Evolutionary conservation across 2,113 vertebrate genomes (phyloP).

Genomic region (Fregata magnificens): DNA sequence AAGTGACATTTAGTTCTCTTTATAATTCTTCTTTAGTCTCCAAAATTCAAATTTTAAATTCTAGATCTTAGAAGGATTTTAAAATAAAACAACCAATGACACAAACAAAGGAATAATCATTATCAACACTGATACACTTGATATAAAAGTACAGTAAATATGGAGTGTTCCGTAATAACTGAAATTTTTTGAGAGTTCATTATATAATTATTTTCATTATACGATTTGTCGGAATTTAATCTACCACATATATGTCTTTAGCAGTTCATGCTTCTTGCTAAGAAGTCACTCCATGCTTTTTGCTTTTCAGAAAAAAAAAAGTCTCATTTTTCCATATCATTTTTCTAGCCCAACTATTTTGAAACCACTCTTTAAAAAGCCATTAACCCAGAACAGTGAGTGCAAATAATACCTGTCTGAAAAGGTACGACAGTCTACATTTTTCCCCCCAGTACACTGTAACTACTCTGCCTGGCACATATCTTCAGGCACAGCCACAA

Average conservation of each 20-base stretch:
- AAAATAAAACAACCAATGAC: not conserved
- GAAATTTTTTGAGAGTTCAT: not conserved
- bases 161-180: not conserved
- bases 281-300: not conserved
- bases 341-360: conserved; percentile 24
- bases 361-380: conserved; percentile 31
- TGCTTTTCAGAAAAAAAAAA: not conserved
- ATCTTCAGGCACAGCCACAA: not conserved
- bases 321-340: not conserved
- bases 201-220: not conserved
- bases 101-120: not conserved
- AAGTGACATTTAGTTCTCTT: not conserved
- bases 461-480: not conserved
- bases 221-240: not conserved
- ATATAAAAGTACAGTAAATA: not conserved
- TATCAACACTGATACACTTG: not conserved
- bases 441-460: not conserved
- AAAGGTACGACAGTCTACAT: not conserved
- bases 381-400: not conserved
- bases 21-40: not conserved
- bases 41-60: not conserved
- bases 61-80: not conserved
- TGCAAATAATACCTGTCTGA: conserved; percentile 2
- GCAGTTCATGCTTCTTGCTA: not conserved
- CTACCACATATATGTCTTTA: not conserved